These are phyloP conservation scores for Panthera tigris DNA, from an alignment of 2,113 vertebrate species.

Conservation along the genomic window DNA sequence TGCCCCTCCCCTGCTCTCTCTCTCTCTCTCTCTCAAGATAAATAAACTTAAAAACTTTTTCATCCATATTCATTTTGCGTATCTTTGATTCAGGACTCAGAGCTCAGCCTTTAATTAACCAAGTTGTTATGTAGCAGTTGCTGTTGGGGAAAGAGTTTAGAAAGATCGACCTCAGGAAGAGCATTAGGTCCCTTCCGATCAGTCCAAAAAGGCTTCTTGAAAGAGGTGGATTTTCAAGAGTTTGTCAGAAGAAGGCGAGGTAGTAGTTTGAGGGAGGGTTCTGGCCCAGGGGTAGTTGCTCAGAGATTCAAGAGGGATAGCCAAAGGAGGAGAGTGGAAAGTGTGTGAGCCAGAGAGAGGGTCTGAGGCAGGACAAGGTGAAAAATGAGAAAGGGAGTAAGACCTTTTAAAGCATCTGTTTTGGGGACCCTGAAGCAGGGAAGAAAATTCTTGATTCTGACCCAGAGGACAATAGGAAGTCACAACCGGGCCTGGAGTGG, in stretches of 20 bases:
- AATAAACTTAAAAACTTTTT: background rate
- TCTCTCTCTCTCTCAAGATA: too few relatives aligned
- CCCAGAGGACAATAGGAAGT: background rate
- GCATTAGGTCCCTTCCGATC: background rate
- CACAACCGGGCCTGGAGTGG: background rate
- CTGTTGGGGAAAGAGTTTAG: background rate
- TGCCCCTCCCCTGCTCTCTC: too few relatives aligned
- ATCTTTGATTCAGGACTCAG: background rate
- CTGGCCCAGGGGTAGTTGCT: background rate
- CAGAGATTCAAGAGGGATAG: background rate
- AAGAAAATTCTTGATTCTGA: conserved; percentile 14
- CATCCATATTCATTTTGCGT: background rate
- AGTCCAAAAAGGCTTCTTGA: conserved; percentile 23
- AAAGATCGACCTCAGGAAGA: background rate
- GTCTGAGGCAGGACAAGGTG: background rate
- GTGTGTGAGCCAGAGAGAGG: background rate
- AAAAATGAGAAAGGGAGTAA: background rate
- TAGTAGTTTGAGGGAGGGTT: background rate
- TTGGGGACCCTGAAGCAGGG: background rate
- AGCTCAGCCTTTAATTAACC: background rate
- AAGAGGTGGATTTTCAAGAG: conserved; percentile 3
- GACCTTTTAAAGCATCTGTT: background rate
- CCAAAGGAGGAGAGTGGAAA: background rate
- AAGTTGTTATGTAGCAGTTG: background rate
- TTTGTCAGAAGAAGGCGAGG: background rate